Percentiles rank a stretch among this genome's conserved stretches.
Conservation (phyloP, 2,888 invertebrate species). For the Apodemia hepburni region DNA sequence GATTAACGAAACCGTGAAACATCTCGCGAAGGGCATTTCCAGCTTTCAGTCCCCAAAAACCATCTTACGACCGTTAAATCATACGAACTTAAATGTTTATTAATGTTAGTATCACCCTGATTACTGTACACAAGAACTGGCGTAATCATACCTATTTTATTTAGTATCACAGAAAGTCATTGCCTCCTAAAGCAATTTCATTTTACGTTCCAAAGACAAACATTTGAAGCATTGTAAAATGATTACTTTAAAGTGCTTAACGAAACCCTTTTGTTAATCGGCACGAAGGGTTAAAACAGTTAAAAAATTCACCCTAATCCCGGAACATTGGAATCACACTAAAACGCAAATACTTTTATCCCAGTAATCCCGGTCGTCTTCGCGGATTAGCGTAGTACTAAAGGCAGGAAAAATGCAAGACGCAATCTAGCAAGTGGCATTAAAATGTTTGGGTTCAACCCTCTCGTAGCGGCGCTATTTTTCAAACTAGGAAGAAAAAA, state of each 20-base stretch:
- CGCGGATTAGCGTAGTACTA: conserved; percentile 73
- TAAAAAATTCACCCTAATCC: conserved; percentile 66
- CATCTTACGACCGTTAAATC: too few species aligned
- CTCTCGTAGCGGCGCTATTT: conserved; percentile 75
- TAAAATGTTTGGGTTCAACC: conserved; percentile 77
- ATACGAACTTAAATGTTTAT: too few species aligned
- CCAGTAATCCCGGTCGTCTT: conserved; percentile 67
- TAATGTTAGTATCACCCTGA: too few species aligned
- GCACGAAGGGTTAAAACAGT: conserved; percentile 59
- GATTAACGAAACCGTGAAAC: too few species aligned
- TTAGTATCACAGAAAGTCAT: not conserved
- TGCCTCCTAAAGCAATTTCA: not conserved
- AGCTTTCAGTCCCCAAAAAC: too few species aligned
- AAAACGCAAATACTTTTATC: conserved; percentile 76
- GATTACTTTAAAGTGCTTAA: conserved; percentile 59
- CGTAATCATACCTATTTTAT: too few species aligned
- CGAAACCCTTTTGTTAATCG: conserved; percentile 67
- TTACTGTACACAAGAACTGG: too few species aligned
- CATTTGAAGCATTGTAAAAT: conserved; percentile 26
- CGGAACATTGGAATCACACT: conserved; percentile 70
- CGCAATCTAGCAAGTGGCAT: conserved; percentile 80
- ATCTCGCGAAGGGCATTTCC: too few species aligned
- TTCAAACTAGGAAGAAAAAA: conserved; percentile 73
- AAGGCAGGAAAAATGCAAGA: conserved; percentile 74
- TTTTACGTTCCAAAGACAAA: not conserved